phyloP scores from a whole-genome alignment of 2,797 vertebrate genomes.

The Tangara arthus region DNA sequence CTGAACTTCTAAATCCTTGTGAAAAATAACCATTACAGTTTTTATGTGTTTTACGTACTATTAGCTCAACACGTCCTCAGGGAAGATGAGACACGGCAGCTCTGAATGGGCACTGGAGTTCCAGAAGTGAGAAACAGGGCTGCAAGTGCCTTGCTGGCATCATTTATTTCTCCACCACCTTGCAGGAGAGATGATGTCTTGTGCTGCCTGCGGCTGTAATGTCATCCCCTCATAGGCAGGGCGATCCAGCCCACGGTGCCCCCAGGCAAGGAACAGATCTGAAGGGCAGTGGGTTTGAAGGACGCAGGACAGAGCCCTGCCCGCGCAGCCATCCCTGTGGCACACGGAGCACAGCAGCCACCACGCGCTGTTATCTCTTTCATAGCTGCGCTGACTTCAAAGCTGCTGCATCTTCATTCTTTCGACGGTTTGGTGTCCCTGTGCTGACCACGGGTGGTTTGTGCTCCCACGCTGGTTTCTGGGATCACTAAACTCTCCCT shows the following conservation, averaged over 20 bases:
- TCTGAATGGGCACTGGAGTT: neutral
- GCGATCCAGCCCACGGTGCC: neutral
- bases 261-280: neutral
- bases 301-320: neutral
- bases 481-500: neutral
- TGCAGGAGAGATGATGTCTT: neutral
- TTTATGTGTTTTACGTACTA: neutral
- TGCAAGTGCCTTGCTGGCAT: neutral
- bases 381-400: neutral
- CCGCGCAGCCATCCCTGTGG: rapidly evolving
- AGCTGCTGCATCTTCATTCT: neutral
- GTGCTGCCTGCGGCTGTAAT: neutral
- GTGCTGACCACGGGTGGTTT: neutral
- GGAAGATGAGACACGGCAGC: neutral
- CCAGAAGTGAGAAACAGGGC: neutral
- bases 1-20: neutral
- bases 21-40: neutral
- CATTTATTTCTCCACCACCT: neutral
- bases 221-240: neutral
- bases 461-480: neutral
- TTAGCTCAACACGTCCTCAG: neutral
- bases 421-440: too few relatives aligned
- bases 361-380: rapidly evolving
- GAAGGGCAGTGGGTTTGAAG: neutral
- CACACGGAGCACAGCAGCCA: neutral